These are phyloP conservation scores for Brachionus manjavacas DNA, from an alignment of 1,140 invertebrate species.

Conservation along the genomic window DNA sequence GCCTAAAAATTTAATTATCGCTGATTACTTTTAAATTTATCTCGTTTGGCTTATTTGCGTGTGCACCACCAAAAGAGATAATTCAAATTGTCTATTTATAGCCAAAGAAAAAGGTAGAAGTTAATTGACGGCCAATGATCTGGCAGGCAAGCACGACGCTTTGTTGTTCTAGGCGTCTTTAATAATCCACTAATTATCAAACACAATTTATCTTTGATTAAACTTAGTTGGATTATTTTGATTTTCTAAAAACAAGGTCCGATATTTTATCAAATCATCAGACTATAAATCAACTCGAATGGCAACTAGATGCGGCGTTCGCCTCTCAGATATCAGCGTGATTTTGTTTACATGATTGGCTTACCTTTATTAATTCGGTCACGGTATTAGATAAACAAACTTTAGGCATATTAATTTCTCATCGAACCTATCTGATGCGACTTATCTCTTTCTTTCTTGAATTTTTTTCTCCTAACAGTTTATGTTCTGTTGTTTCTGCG, in stretches of 20 bases:
- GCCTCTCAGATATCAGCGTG: slow-evolving; percentile 11
- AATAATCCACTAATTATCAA: slow-evolving; percentile 41
- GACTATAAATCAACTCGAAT: slow-evolving; percentile 21
- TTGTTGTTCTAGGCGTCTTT: not conserved
- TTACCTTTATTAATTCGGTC: not conserved
- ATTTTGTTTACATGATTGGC: slow-evolving; percentile 4
- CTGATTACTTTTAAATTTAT: not conserved
- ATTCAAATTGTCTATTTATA: slow-evolving; percentile 10
- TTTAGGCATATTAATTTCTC: slow-evolving; percentile 29
- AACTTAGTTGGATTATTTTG: slow-evolving; percentile 31
- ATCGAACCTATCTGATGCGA: not conserved
- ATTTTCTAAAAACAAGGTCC: not conserved
- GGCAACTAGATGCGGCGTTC: not conserved
- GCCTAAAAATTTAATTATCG: slow-evolving; percentile 15
- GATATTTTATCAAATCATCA: slow-evolving; percentile 9
- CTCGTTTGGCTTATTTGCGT: not conserved
- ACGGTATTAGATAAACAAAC: slow-evolving; percentile 29
- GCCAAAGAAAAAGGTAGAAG: no score
- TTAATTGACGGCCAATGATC: not conserved
- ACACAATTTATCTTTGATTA: slow-evolving; percentile 38
- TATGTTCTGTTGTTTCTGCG: not conserved
- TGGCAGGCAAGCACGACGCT: not conserved
- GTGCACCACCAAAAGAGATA: not conserved
- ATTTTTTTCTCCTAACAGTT: not conserved
- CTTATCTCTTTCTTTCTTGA: not conserved